These are phyloP conservation scores for Sorex fumeus DNA, from an alignment of 2,113 vertebrate genomes.

Conservation along the genomic window DNA sequence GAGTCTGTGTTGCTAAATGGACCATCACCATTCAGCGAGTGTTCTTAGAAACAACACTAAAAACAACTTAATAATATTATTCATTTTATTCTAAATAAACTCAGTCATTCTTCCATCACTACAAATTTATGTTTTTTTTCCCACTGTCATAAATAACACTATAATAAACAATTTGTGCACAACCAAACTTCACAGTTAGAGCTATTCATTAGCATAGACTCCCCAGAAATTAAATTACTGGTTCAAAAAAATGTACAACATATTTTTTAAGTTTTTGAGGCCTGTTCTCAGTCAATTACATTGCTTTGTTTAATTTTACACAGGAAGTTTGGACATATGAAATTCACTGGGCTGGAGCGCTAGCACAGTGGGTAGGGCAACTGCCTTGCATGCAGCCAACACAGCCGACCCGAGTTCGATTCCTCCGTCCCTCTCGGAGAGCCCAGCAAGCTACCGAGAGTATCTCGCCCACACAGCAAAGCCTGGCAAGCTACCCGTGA, in stretches of 20 bases:
- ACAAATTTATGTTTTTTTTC: neutral
- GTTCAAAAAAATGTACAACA: neutral
- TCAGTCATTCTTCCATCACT: neutral
- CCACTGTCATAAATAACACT: conserved; percentile 25
- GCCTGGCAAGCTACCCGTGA: too few relatives aligned
- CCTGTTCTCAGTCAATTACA: neutral
- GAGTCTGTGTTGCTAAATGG: neutral
- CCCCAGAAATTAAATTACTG: neutral
- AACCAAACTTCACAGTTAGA: neutral
- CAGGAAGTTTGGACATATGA: neutral
- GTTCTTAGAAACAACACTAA: neutral
- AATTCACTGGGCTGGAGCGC: too few relatives aligned
- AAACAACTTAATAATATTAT: neutral
- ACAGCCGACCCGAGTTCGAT: too few relatives aligned
- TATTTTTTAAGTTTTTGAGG: conserved; percentile 4
- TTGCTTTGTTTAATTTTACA: neutral
- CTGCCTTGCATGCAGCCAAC: too few relatives aligned
- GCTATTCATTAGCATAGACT: neutral
- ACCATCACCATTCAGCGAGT: neutral
- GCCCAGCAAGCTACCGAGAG: too few relatives aligned
- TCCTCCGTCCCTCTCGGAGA: too few relatives aligned
- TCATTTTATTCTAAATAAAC: neutral
- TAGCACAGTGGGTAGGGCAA: too few relatives aligned
- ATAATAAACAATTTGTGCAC: neutral
- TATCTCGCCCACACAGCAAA: too few relatives aligned